Percentiles rank a stretch among this genome's conserved stretches.
These are phyloP conservation scores for Dendrolimus punctatus DNA, from an alignment of 1,140 invertebrate genomes.

Conservation along the genomic window DNA sequence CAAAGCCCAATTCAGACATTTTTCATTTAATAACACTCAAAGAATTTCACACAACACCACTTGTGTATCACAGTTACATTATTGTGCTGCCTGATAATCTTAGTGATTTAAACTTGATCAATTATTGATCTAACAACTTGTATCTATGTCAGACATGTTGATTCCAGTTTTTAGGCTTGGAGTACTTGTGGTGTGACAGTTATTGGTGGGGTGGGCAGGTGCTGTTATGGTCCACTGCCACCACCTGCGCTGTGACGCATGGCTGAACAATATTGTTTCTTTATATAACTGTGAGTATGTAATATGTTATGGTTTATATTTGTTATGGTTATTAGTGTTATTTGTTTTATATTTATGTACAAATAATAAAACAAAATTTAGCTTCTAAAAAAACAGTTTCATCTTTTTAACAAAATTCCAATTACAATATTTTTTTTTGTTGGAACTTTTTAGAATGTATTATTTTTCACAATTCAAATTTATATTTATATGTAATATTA, in stretches of 20 bases:
- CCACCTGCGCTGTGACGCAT: slow-evolving; percentile 54
- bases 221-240: slow-evolving; percentile 44
- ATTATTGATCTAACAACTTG: slow-evolving; percentile 62
- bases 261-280: slow-evolving; percentile 38
- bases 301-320: background rate
- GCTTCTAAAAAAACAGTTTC: too few relatives aligned
- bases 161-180: slow-evolving; percentile 22
- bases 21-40: slow-evolving; percentile 19
- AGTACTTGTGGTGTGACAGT: slow-evolving; percentile 28
- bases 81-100: slow-evolving; percentile 28
- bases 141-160: slow-evolving; percentile 41
- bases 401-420: too few relatives aligned
- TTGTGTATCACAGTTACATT: slow-evolving; percentile 31
- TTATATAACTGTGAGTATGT: slow-evolving; percentile 8
- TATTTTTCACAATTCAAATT: too few relatives aligned
- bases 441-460: too few relatives aligned
- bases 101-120: slow-evolving; percentile 19
- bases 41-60: slow-evolving; percentile 21
- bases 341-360: background rate
- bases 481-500: too few relatives aligned
- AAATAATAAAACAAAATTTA: too few relatives aligned
- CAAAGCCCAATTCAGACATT: slow-evolving; percentile 69
- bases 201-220: slow-evolving; percentile 54
- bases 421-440: too few relatives aligned
- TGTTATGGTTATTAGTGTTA: background rate